Percentiles rank a stretch among this genome's conserved stretches.
phyloP scores from a whole-genome alignment of 2,888 invertebrate genomes.

The Ypsolopha scabrella region DNA sequence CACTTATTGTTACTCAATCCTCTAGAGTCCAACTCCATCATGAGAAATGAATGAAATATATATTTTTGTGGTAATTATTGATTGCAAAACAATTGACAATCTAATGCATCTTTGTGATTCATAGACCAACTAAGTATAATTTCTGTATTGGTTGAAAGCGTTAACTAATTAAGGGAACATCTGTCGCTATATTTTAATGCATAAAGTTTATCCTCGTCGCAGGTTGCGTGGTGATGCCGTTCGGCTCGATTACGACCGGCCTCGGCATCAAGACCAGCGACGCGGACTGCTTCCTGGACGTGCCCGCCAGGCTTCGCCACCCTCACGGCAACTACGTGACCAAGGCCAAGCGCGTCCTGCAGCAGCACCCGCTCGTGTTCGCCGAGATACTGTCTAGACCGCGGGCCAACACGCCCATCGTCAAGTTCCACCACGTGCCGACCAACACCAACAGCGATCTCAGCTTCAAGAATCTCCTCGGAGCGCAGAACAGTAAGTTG shows the following conservation, averaged over 20 bases:
- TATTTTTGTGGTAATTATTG: too few species aligned
- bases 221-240: constrained; percentile 56
- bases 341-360: constrained; percentile 43
- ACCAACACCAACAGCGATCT: constrained; percentile 78
- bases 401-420: constrained; percentile 81
- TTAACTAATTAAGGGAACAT: too few species aligned
- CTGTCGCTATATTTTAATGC: background rate
- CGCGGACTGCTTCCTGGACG: constrained; percentile 76
- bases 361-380: constrained; percentile 50
- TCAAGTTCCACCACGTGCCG: constrained; percentile 75
- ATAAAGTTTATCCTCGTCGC: background rate
- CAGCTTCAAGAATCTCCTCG: constrained; percentile 78
- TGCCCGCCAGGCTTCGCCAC: constrained; percentile 30
- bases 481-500: constrained; percentile 77
- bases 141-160: too few species aligned
- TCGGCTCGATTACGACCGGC: constrained; percentile 81
- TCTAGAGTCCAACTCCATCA: too few species aligned
- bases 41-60: too few species aligned
- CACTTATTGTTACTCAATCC: too few species aligned
- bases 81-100: too few species aligned
- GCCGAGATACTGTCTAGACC: constrained; percentile 73
- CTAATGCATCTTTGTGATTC: too few species aligned
- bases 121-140: too few species aligned
- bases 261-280: constrained; percentile 78
- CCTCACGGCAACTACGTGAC: constrained; percentile 14